phyloP scores from a whole-genome alignment of 64 coral and sea anemone species.

The Actinia tenebrosa region DNA sequence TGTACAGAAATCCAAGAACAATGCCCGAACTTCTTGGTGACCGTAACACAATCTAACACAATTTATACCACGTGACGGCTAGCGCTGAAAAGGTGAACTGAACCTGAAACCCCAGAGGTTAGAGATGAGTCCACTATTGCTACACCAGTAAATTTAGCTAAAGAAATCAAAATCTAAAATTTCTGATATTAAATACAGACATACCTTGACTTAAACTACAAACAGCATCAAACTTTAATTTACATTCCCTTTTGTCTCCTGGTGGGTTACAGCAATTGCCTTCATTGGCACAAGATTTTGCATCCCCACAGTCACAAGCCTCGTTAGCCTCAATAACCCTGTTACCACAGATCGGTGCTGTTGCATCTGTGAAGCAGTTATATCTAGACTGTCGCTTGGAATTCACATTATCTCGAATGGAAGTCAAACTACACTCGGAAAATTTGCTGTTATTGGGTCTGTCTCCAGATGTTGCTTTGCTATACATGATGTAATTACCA shows the following conservation, averaged over 20 bases:
- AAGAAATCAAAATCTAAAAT: no score
- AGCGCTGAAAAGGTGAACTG: no score
- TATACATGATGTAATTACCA: conserved; percentile 82
- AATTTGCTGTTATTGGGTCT: conserved; percentile 73
- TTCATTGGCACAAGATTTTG: conserved; percentile 31
- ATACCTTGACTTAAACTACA: conserved; percentile 77
- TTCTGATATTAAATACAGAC: not conserved
- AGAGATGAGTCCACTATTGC: no score
- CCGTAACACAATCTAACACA: no score
- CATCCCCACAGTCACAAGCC: conserved; percentile 76
- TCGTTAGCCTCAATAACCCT: conserved; percentile 49
- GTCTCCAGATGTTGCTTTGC: conserved; percentile 80
- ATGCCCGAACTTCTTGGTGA: no score
- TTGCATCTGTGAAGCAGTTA: conserved; percentile 45
- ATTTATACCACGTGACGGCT: no score
- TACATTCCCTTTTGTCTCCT: conserved; percentile 10
- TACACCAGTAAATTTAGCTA: no score
- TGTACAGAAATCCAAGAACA: no score
- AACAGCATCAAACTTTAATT: not conserved
- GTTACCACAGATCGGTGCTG: conserved; percentile 71
- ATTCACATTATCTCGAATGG: conserved; percentile 63
- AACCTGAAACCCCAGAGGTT: no score
- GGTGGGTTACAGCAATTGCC: conserved; percentile 57
- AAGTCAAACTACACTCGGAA: conserved; percentile 63
- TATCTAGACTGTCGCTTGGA: not conserved